A percentile compares a stretch with the other conserved stretches of the same genome.
These are phyloP conservation scores for Sporophila hypoxantha DNA, from an alignment of 2,113 vertebrate genomes.

Conservation along the genomic window DNA sequence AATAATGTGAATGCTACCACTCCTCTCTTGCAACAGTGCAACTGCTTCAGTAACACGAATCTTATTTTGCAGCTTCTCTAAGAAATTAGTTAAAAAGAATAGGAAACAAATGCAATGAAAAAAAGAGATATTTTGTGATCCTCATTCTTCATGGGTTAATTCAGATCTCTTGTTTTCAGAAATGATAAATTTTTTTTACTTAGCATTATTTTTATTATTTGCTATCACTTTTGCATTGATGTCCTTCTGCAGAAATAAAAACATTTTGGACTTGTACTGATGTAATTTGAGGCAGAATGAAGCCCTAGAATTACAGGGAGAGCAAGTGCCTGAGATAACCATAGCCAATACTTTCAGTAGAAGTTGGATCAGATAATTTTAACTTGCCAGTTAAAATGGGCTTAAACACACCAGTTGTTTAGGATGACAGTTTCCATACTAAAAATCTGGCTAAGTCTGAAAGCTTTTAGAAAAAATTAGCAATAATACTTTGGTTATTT, in stretches of 20 bases:
- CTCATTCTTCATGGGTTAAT: background rate
- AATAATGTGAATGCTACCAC: background rate
- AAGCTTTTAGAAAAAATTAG: background rate
- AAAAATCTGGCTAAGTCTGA: background rate
- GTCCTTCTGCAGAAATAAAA: background rate
- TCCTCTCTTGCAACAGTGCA: background rate
- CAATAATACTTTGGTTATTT: background rate
- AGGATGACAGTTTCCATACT: background rate
- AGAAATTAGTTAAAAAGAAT: background rate
- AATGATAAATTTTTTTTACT: background rate
- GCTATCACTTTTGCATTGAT: background rate
- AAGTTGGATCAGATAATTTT: background rate
- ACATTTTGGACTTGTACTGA: background rate
- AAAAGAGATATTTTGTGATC: background rate
- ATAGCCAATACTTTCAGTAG: background rate
- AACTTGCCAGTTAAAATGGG: background rate
- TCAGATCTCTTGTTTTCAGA: background rate
- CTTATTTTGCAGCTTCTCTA: background rate
- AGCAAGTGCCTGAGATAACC: background rate
- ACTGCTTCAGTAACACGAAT: background rate
- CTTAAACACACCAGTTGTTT: background rate
- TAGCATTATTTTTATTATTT: background rate
- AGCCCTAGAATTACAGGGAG: background rate
- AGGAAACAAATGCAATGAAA: background rate
- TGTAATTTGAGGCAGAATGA: background rate